phyloP scores from a whole-genome alignment of 2,113 vertebrate species.

The Stercorarius parasiticus region DNA sequence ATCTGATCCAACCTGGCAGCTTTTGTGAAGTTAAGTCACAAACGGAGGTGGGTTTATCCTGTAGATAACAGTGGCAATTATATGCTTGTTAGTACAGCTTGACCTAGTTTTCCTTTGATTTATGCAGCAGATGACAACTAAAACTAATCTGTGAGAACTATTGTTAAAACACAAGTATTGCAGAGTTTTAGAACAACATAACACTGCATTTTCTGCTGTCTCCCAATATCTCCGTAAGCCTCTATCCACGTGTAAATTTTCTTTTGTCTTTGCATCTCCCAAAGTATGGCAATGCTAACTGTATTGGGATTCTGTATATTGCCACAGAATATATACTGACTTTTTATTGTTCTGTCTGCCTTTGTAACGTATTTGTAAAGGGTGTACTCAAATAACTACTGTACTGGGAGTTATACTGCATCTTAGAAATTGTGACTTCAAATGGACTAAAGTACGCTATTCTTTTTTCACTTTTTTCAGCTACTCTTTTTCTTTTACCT shows the following conservation, averaged over 20 bases:
- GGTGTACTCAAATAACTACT: neutral
- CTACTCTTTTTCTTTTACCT: neutral
- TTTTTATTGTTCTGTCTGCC: neutral
- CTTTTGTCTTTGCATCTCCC: neutral
- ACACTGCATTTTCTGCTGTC: neutral
- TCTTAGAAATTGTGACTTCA: neutral
- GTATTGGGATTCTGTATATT: neutral
- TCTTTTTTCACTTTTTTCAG: neutral
- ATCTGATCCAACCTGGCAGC: neutral
- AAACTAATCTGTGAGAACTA: neutral
- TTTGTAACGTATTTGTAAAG: neutral
- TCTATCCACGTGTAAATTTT: neutral
- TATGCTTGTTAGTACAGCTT: constrained; percentile 21
- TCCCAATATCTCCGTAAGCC: neutral
- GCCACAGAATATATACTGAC: neutral
- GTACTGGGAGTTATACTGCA: neutral
- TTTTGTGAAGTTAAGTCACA: neutral
- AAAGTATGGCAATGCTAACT: neutral
- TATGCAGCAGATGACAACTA: neutral
- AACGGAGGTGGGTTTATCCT: neutral
- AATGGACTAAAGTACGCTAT: neutral
- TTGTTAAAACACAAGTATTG: neutral
- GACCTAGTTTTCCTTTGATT: constrained; percentile 32
- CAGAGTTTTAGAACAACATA: neutral
- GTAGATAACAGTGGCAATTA: neutral